A percentile compares a stretch with the other conserved stretches of the same genome.
phyloP scores from a whole-genome alignment of 30 jellyfish, hydroid and myxozoan genomes.

The Turritopsis rubra region DNA sequence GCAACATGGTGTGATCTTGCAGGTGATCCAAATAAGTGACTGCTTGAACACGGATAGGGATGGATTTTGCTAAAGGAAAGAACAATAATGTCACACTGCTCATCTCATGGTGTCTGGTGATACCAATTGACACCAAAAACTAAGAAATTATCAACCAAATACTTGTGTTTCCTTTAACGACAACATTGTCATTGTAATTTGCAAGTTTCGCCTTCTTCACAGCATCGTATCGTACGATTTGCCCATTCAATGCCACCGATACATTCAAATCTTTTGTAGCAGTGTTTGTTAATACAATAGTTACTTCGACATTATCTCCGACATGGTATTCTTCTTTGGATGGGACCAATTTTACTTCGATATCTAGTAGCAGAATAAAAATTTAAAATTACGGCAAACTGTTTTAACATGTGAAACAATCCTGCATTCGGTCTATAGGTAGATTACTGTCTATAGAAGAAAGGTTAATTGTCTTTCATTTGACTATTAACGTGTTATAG shows the following conservation, averaged over 20 bases:
- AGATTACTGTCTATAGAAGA: too few relatives aligned
- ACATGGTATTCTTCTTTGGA: constrained; percentile 27
- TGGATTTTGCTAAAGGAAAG: constrained; percentile 35
- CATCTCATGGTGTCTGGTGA: background rate
- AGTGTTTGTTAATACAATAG: constrained; percentile 47
- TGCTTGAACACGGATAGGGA: constrained; percentile 42
- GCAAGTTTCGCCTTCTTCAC: constrained; percentile 52
- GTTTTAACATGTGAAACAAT: too few relatives aligned
- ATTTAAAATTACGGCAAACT: background rate
- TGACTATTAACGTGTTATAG: too few relatives aligned
- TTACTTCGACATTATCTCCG: constrained; percentile 61
- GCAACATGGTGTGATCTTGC: constrained; percentile 49
- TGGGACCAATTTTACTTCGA: constrained; percentile 59
- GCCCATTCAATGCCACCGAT: constrained; percentile 47
- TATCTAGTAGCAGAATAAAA: background rate
- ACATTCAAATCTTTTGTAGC: constrained; percentile 31
- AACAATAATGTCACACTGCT: background rate
- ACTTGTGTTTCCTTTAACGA: constrained; percentile 43
- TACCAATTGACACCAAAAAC: background rate
- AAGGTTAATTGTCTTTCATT: too few relatives aligned
- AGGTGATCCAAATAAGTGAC: constrained; percentile 49
- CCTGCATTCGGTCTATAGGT: too few relatives aligned
- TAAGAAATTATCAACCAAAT: background rate
- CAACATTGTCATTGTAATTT: constrained; percentile 12
- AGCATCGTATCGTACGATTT: constrained; percentile 66